A percentile compares a stretch with the other conserved stretches of the same genome.
Conservation (phyloP, 1,140 invertebrate genomes). For the Caenorhabditis briggsae region DNA sequence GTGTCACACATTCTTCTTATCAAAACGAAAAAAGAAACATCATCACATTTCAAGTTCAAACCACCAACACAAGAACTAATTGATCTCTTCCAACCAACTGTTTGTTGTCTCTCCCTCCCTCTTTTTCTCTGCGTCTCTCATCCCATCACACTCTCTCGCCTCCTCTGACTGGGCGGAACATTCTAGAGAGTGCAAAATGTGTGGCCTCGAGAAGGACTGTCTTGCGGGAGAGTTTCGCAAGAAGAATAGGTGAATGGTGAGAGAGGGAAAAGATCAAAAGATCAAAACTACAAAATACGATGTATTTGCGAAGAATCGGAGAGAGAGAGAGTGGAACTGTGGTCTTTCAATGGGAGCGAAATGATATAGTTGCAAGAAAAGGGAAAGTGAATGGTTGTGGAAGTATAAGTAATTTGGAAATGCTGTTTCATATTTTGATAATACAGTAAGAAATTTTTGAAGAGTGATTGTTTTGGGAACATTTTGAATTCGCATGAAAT, state of each 20-base stretch:
- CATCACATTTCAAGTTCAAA: slow-evolving; percentile 12
- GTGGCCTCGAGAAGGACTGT: slow-evolving; percentile 30
- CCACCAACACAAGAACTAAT: slow-evolving; percentile 5
- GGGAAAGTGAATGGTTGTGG: not conserved
- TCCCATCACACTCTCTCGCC: not conserved
- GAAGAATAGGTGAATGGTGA: not conserved
- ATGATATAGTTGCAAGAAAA: not conserved
- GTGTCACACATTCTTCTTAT: not conserved
- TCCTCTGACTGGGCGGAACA: not conserved
- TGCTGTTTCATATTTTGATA: not conserved
- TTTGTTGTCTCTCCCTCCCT: not conserved
- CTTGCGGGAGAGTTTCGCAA: slow-evolving; percentile 5
- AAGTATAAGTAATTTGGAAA: not conserved
- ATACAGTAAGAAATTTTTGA: not conserved
- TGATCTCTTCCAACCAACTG: not conserved
- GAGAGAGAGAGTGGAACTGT: not conserved
- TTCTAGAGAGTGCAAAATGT: slow-evolving; percentile 48
- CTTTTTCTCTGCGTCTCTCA: not conserved
- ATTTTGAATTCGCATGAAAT: no score
- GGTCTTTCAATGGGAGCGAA: slow-evolving; percentile 36
- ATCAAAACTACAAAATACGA: slow-evolving; percentile 36
- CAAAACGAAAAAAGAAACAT: slow-evolving; percentile 9
- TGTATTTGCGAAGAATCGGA: not conserved
- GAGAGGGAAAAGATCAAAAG: not conserved
- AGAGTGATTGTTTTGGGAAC: no score